Evolutionary conservation across 2,888 invertebrate species (phyloP), one percentile per base, ranked within the genome.

Genomic region (Danaus chrysippus): DNA sequence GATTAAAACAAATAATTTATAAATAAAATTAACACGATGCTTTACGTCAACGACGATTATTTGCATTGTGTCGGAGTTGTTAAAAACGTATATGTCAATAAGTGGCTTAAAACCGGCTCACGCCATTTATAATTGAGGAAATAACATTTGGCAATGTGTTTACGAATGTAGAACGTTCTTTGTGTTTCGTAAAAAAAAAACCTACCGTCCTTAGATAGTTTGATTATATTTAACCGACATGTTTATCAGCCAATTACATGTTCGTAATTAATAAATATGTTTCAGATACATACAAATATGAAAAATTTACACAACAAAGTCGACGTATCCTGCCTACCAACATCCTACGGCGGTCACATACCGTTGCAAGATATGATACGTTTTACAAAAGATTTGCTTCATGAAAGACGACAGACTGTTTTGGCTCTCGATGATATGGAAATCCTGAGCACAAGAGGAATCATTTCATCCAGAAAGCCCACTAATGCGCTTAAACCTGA

Each of bases 311-410:
- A 92, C 67, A 92, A 93, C 67, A 80, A 87, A 56, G 80, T 96
- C 2, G 93, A 94, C 70, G 73, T 87, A 0, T 87, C 89, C 11
- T 94, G 95, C 64, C 85, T 96, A 52, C 96, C 96, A 0, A 88
- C 92, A 34, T 93, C 93, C 71, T 93, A 94, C 76, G 96, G 96
- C 0, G 96, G 96, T 1, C 84, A 87, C 5, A 92, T 95, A 72
- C 93, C 95, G 10, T 86, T 93, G 77, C 88, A 92, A 34, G 94
- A 95, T 67, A 96, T 96, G 95, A 92, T 96, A 12, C 91, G 91
- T 56, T 86, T 92, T 71, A 96, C 95, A 87, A 93, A 93, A 71
- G 85, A 92, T 44, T 92, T 96, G 70, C 75, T 96, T 42, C 79
- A 84, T 6, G 86, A 89, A 3, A 94, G 94, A 70, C 86, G 94